These are phyloP conservation scores for Falco rusticolus DNA, from an alignment of 2,797 vertebrate species.

Conservation along the genomic window DNA sequence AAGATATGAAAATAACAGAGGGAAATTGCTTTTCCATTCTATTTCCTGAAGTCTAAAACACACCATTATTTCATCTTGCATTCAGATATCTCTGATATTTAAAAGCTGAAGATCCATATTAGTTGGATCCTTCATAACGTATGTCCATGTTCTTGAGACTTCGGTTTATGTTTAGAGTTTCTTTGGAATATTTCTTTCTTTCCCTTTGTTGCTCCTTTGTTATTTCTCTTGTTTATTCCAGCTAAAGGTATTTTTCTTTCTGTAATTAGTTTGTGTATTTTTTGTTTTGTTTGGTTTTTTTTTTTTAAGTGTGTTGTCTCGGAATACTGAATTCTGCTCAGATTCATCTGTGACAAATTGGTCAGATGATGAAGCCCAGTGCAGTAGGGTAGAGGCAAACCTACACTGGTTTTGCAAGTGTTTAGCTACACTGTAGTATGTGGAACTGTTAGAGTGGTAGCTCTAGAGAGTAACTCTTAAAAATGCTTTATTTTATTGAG, in stretches of 20 bases:
- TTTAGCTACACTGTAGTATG: not conserved
- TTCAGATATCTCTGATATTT: conserved; percentile 56
- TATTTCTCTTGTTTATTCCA: not conserved
- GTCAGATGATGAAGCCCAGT: not conserved
- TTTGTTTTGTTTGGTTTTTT: not conserved
- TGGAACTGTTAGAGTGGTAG: not conserved
- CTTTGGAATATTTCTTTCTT: not conserved
- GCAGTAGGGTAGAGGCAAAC: not conserved
- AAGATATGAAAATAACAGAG: conserved; percentile 49
- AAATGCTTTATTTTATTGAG: not conserved
- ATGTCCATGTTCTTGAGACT: not conserved
- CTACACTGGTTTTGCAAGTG: not conserved
- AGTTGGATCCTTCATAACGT: not conserved
- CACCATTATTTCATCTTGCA: conserved; percentile 59
- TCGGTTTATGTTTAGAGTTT: not conserved
- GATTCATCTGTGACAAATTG: not conserved
- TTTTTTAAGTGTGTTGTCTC: not conserved
- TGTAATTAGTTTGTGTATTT: not conserved
- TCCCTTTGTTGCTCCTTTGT: not conserved
- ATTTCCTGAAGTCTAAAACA: conserved; percentile 55
- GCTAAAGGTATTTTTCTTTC: not conserved
- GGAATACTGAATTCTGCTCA: not conserved
- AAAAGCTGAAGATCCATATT: not conserved
- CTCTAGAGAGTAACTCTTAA: not conserved
- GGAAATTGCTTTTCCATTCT: conserved; percentile 63